A percentile compares a stretch with the other conserved stretches of the same genome.
phyloP scores from a whole-genome alignment of 2,113 vertebrate genomes.

The Dryoscopus gambensis region DNA sequence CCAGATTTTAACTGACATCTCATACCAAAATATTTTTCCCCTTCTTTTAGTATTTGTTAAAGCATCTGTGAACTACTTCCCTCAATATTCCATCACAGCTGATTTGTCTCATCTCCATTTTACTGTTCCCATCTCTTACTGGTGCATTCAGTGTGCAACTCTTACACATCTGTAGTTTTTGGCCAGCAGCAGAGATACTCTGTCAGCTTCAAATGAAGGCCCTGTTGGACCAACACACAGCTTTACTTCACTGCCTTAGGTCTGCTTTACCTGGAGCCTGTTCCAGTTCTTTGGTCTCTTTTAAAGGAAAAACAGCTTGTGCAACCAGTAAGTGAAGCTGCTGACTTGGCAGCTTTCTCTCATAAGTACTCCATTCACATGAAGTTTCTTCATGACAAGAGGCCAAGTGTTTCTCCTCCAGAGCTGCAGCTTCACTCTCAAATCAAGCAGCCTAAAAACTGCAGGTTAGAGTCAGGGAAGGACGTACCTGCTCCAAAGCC shows the following conservation, averaged over 20 bases:
- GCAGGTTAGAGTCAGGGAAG: background rate
- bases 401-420: background rate
- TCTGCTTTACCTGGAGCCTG: background rate
- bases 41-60: background rate
- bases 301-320: background rate
- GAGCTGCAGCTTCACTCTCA: background rate
- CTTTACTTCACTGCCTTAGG: background rate
- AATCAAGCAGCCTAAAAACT: background rate
- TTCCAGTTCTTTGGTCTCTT: background rate
- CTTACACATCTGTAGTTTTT: background rate
- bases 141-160: background rate
- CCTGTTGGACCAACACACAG: background rate
- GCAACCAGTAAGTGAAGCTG: background rate
- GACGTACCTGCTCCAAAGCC: background rate
- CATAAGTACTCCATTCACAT: background rate
- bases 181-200: background rate
- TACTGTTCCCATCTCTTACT: background rate
- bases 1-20: background rate
- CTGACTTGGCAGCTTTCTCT: background rate
- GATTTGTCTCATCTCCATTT: background rate
- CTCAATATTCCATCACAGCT: background rate
- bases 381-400: background rate
- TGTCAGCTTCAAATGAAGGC: background rate
- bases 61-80: background rate
- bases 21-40: background rate